Base-by-base conservation (phyloP, 2,888 invertebrate species). In the Esperia sulphurella region DNA sequence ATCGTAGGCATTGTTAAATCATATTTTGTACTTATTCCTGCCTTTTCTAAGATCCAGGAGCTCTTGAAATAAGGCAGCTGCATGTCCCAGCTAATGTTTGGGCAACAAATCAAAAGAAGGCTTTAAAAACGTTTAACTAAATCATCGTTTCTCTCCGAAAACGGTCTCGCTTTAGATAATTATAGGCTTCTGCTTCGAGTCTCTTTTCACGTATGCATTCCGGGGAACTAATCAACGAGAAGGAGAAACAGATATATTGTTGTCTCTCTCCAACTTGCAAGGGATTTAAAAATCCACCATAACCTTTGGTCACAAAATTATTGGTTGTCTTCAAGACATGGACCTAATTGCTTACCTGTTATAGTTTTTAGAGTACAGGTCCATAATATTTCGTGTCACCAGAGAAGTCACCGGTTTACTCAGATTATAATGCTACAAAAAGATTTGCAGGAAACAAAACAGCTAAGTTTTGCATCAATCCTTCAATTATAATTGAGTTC, bases 61-160 rank as follows among this genome's bases (percentile, higher is more conserved):
- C 57, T 66, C 46, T 45, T 46, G 45, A 51, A 61, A 55, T 60
- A 44, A 46, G 38, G 48, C 50, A 46, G 14, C 77, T 49, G 63
- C 65, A 57, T 63, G 66, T 74, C 65, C 48, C 59, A 44, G 53
- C 63, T 69, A 73, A 76, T 75, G 78, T 78, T 76, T 71, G 76
- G 70, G 83, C 76, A 72, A 87, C 87, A 86, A 87, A 87, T 85
- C 87, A 86, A 83, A 82, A 82, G 72, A 71, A 71, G 72, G 68
- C 70, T 72, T 81, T 75, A 76, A 80, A 83, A 86, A 77, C 81
- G 79, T 83, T 87, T 86, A 83, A 86, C 82, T 84, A 84, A 86
- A 86, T 78, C 83, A 82, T 83, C 77, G 79, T 80, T 83, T 82
- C 81, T 77, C 72, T 75, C 70, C 74, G 68, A 85, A 86, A 84